These are phyloP conservation scores for Blera fallax DNA, from an alignment of 2,888 invertebrate species.

Conservation along the genomic window DNA sequence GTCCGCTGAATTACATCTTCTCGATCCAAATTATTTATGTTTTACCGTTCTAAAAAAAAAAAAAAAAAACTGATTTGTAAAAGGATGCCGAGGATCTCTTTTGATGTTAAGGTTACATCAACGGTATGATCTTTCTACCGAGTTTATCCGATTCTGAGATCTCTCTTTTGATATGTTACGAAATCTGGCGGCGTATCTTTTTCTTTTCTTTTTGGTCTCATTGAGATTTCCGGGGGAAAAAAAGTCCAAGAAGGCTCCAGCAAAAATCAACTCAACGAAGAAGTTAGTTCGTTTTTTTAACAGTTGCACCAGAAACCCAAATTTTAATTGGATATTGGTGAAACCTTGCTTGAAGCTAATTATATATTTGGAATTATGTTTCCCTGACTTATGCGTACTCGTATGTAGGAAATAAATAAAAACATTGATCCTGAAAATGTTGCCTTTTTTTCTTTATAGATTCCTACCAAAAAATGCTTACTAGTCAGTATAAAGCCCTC, in stretches of 20 bases:
- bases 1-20: slow-evolving; percentile 4
- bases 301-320: too few relatives aligned
- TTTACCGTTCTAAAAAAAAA: background rate
- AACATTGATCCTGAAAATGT: too few relatives aligned
- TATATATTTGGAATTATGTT: too few relatives aligned
- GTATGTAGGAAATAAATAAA: too few relatives aligned
- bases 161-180: slow-evolving; percentile 23
- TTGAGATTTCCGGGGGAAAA: background rate
- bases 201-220: background rate
- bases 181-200: background rate
- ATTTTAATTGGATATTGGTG: too few relatives aligned
- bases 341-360: too few relatives aligned
- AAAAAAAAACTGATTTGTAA: background rate
- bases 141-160: slow-evolving; percentile 23
- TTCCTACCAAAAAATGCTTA: slow-evolving; percentile 30
- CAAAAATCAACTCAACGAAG: too few relatives aligned
- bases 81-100: background rate
- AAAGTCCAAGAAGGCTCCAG: too few relatives aligned
- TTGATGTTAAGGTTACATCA: slow-evolving; percentile 5
- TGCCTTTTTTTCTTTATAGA: slow-evolving; percentile 19
- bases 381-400: too few relatives aligned
- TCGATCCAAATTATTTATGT: background rate
- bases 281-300: too few relatives aligned
- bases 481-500: slow-evolving; percentile 33
- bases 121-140: slow-evolving; percentile 16